Conservation (phyloP, 1,140 invertebrate species). For the Pomacea maculata region DNA sequence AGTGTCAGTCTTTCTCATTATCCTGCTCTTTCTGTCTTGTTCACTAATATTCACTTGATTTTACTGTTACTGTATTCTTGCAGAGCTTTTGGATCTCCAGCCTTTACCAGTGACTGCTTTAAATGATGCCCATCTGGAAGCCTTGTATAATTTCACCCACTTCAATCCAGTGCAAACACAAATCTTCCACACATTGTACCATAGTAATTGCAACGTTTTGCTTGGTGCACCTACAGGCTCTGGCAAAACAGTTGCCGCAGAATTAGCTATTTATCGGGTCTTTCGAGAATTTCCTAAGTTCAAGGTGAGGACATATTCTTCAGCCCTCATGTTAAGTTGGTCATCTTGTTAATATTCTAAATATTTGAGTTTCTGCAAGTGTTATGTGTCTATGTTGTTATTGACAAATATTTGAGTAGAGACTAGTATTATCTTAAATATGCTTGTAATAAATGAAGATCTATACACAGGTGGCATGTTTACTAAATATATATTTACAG, state of each 20-base stretch:
- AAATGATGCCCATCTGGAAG: constrained; percentile 80
- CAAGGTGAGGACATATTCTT: constrained; percentile 73
- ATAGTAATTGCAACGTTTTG: constrained; percentile 93
- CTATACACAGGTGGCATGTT: too few relatives aligned
- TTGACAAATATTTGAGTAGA: too few relatives aligned
- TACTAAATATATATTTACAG: too few relatives aligned
- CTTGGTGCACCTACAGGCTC: constrained; percentile 98
- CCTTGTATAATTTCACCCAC: constrained; percentile 90
- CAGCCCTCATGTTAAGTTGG: neutral
- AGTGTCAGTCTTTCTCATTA: too few relatives aligned
- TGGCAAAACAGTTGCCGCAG: constrained; percentile 98
- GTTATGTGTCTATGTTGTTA: neutral
- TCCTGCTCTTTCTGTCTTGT: neutral
- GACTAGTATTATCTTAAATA: neutral
- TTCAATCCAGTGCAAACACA: constrained; percentile 99
- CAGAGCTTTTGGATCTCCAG: constrained; percentile 88
- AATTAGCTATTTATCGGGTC: constrained; percentile 95
- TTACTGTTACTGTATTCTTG: constrained; percentile 11
- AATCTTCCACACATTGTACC: constrained; percentile 95
- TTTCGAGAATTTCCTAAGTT: constrained; percentile 84
- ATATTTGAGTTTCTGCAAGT: neutral
- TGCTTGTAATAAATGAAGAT: too few relatives aligned
- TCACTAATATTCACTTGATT: neutral
- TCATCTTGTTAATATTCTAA: neutral
- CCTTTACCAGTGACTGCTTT: constrained; percentile 88